Conservation (phyloP, 2,113 vertebrate genomes). For the Hippocampus mohnikei region DNA sequence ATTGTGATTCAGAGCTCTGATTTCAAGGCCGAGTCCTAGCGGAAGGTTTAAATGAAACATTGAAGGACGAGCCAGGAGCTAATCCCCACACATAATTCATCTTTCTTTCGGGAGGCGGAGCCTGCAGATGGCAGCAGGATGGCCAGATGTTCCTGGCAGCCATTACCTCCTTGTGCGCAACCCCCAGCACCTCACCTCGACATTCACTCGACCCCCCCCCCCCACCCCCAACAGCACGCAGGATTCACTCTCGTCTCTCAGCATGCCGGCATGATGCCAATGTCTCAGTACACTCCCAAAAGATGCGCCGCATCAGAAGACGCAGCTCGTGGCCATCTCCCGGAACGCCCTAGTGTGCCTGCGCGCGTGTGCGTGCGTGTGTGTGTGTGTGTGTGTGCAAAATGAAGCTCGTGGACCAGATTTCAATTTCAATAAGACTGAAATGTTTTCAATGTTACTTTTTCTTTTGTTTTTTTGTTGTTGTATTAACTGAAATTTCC, state of each 20-base stretch:
- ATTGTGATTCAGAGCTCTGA: no score
- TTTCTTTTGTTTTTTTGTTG: no score
- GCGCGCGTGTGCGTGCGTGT: background rate
- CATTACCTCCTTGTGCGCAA: background rate
- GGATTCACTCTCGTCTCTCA: conserved; percentile 3
- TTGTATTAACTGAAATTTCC: no score
- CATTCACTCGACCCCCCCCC: background rate
- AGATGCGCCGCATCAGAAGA: background rate
- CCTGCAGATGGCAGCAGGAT: conserved; percentile 26
- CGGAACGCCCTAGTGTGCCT: background rate
- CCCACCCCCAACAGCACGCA: rapidly evolving
- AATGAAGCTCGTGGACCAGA: no score
- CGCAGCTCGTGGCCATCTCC: background rate
- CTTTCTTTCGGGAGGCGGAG: background rate
- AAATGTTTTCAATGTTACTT: no score
- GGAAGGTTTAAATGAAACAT: background rate
- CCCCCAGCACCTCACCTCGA: background rate
- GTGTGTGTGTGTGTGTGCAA: no score
- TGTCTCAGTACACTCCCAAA: background rate
- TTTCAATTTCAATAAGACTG: no score
- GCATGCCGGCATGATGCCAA: background rate
- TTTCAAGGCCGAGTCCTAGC: no score
- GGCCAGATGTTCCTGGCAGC: conserved; percentile 46
- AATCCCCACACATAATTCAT: conserved; percentile 20
- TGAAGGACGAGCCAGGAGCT: background rate